Evolutionary conservation across 2,888 invertebrate genomes (phyloP).

Genomic region (Agriopis aurantiaria): DNA sequence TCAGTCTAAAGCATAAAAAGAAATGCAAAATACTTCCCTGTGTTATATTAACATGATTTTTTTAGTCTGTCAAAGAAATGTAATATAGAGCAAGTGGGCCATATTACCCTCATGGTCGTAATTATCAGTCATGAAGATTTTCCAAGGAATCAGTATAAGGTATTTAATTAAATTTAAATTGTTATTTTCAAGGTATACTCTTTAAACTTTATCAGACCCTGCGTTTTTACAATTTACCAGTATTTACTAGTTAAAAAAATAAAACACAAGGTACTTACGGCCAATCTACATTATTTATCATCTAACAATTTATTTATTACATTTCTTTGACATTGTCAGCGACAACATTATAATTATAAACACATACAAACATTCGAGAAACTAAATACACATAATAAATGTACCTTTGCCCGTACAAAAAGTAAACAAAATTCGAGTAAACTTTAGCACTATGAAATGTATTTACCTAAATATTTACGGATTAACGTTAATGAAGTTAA

Average conservation of each 20-base stretch:
- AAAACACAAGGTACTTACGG: too few relatives aligned
- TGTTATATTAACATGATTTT: slow-evolving; percentile 33
- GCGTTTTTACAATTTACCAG: too few relatives aligned
- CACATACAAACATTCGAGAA: slow-evolving; percentile 33
- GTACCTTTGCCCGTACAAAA: slow-evolving; percentile 33
- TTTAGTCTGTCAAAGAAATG: slow-evolving; percentile 8
- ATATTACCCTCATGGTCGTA: neutral
- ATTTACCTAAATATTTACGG: slow-evolving; percentile 30
- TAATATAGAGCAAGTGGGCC: neutral
- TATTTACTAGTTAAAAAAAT: too few relatives aligned
- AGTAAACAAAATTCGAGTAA: slow-evolving; percentile 45
- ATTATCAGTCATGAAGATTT: too few relatives aligned
- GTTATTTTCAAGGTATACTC: too few relatives aligned
- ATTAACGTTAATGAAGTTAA: neutral
- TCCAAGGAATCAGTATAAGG: too few relatives aligned
- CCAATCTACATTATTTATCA: too few relatives aligned
- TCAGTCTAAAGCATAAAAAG: slow-evolving; percentile 71
- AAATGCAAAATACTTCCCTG: slow-evolving; percentile 71
- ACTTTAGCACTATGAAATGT: slow-evolving; percentile 36
- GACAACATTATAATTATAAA: slow-evolving; percentile 4
- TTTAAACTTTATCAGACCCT: too few relatives aligned
- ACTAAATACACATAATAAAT: slow-evolving; percentile 18
- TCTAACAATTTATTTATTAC: neutral
- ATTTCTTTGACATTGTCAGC: slow-evolving; percentile 28
- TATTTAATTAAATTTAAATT: too few relatives aligned